These are phyloP conservation scores for Eutrigla gurnardus DNA, from an alignment of 2,797 vertebrate species.

Conservation along the genomic window DNA sequence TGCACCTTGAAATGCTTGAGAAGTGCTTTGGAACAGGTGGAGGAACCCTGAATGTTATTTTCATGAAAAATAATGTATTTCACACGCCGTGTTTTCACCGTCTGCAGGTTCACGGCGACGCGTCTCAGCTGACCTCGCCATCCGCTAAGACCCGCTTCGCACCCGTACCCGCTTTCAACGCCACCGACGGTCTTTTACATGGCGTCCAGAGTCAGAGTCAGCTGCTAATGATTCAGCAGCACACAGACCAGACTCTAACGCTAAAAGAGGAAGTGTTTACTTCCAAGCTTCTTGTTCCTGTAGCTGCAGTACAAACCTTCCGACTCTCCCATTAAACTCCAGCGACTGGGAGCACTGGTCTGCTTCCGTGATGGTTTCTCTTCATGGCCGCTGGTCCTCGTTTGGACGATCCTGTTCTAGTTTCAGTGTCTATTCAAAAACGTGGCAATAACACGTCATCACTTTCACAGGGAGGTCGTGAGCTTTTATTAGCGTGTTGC, in stretches of 20 bases:
- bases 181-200: background rate
- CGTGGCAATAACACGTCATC: background rate
- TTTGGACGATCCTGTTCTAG: background rate
- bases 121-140: background rate
- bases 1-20: no score
- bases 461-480: slow-evolving; percentile 3
- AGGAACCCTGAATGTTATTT: no score
- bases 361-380: background rate
- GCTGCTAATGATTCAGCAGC: slow-evolving; percentile 65
- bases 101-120: background rate
- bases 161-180: background rate
- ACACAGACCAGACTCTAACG: slow-evolving; percentile 8
- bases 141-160: no score
- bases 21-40: no score
- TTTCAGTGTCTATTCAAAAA: background rate
- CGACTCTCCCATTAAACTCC: background rate
- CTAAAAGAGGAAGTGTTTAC: slow-evolving; percentile 72
- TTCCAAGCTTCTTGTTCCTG: slow-evolving; percentile 67
- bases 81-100: no score
- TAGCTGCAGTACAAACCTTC: slow-evolving; percentile 35
- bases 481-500: background rate
- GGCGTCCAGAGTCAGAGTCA: slow-evolving; percentile 37
- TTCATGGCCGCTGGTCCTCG: background rate
- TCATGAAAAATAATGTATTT: no score
- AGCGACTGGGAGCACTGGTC: background rate